Evolutionary conservation across 2,113 vertebrate species (phyloP).

Genomic region (Platanista minor): DNA sequence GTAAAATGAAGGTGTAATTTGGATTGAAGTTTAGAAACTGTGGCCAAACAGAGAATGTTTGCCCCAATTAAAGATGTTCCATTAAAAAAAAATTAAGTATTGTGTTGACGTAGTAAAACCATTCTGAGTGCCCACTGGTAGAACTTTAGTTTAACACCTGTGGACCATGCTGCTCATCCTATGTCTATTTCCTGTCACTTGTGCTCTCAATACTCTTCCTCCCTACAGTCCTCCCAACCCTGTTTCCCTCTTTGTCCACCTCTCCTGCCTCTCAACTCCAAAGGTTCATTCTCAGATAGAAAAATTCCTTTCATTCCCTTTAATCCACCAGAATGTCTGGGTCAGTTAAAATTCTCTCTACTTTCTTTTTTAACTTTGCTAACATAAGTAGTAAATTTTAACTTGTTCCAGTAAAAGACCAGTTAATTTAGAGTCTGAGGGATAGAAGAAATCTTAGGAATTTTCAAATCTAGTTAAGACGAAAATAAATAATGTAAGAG

Average conservation of each 20-base stretch:
- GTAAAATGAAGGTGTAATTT: not conserved
- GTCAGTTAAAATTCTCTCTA: not conserved
- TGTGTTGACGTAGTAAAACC: not conserved
- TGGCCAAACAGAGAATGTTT: not conserved
- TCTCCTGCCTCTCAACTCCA: not conserved
- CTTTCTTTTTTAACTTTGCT: not conserved
- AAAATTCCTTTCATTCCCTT: not conserved
- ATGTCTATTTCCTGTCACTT: not conserved
- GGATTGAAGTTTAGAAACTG: not conserved
- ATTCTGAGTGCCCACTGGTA: not conserved
- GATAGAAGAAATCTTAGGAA: not conserved
- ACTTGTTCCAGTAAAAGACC: not conserved
- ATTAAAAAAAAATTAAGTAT: not conserved
- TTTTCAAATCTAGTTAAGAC: not conserved
- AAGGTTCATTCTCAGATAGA: not conserved
- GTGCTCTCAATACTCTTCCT: not conserved
- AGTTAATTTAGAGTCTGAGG: not conserved
- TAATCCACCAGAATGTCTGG: not conserved
- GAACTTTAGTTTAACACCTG: not conserved
- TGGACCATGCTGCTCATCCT: not conserved
- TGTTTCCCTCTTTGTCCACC: not conserved
- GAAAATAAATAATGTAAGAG: not conserved
- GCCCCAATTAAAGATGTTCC: not conserved
- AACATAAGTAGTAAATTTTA: not conserved
- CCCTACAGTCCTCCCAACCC: rapidly evolving